phyloP scores from a whole-genome alignment of 2,888 invertebrate genomes.

The Antitype chi region DNA sequence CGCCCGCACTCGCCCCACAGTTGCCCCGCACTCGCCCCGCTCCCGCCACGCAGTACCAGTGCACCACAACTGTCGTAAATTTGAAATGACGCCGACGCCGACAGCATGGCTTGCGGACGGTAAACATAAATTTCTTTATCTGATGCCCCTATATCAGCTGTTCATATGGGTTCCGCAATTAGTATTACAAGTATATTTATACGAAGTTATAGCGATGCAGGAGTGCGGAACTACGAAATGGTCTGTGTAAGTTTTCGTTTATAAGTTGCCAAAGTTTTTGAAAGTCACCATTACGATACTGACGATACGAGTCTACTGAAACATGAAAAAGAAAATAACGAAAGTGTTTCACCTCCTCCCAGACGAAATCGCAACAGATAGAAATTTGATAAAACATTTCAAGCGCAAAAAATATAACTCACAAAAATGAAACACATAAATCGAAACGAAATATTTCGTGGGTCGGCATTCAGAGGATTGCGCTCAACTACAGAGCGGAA shows the following conservation, averaged over 20 bases:
- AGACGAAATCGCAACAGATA: slow-evolving; percentile 52
- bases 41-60: slow-evolving; percentile 15
- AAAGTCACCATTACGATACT: slow-evolving; percentile 5
- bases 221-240: background rate
- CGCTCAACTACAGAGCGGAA: slow-evolving; percentile 86
- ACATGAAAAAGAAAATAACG: slow-evolving; percentile 39
- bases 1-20: slow-evolving; percentile 12
- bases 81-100: slow-evolving; percentile 70
- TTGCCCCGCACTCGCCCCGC: slow-evolving; percentile 13
- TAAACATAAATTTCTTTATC: slow-evolving; percentile 74
- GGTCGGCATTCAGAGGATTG: slow-evolving; percentile 83
- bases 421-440: slow-evolving; percentile 87
- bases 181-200: slow-evolving; percentile 31
- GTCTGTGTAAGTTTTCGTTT: background rate
- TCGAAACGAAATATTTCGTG: slow-evolving; percentile 87
- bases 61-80: slow-evolving; percentile 73
- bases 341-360: slow-evolving; percentile 25
- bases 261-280: background rate
- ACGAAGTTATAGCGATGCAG: background rate
- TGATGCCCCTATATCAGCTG: slow-evolving; percentile 65
- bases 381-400: slow-evolving; percentile 80
- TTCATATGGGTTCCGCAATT: slow-evolving; percentile 55
- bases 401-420: slow-evolving; percentile 79
- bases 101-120: slow-evolving; percentile 68
- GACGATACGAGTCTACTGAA: background rate